Evolutionary conservation across 2,113 vertebrate genomes (phyloP).

Genomic region (Ammospiza caudacuta): DNA sequence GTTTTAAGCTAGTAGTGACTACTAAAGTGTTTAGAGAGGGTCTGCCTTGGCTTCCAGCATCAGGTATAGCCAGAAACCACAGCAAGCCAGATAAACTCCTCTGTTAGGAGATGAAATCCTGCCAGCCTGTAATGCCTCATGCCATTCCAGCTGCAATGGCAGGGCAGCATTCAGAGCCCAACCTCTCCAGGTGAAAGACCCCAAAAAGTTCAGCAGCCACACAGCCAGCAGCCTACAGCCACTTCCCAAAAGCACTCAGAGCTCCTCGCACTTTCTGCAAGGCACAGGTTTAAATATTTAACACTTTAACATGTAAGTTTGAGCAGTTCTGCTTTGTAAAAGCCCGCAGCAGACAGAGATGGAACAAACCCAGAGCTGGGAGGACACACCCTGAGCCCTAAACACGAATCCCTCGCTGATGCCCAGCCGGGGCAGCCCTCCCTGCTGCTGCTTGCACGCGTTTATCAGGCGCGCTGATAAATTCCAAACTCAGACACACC

Average conservation of each 20-base stretch:
- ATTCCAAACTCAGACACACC: background rate
- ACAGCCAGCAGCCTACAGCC: background rate
- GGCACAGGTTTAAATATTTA: background rate
- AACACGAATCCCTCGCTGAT: background rate
- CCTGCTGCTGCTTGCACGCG: fast-evolving
- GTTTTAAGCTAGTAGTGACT: background rate
- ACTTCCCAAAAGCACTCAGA: background rate
- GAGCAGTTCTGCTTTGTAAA: background rate
- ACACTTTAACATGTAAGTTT: background rate
- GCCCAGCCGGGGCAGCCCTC: background rate
- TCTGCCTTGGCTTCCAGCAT: background rate
- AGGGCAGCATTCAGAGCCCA: background rate
- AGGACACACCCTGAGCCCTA: background rate
- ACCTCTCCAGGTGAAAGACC: background rate
- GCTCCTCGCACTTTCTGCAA: background rate
- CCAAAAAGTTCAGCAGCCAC: background rate
- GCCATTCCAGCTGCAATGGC: background rate
- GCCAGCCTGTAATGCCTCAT: background rate
- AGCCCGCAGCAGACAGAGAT: background rate
- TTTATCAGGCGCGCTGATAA: background rate
- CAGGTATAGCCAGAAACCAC: background rate
- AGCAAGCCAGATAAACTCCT: background rate
- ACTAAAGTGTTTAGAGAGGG: background rate
- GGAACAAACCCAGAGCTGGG: background rate
- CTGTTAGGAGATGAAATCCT: background rate